Evolutionary conservation across 2,888 invertebrate genomes (phyloP).

Genomic region (Cryptosula pallasiana): DNA sequence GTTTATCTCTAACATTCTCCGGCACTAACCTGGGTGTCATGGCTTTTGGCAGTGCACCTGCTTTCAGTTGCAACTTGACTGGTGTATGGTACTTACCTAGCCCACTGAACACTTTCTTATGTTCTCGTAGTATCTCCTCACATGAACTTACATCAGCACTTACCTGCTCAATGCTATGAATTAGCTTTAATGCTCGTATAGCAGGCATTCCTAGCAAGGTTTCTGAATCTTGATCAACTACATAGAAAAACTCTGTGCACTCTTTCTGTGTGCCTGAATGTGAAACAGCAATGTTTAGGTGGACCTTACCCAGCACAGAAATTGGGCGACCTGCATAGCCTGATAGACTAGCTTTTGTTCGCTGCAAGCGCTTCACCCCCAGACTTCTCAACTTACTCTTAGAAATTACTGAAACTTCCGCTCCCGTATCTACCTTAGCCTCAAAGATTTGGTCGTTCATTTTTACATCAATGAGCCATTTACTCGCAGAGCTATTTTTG

Average conservation of each 20-base stretch:
- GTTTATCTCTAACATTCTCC: neutral
- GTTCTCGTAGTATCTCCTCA: neutral
- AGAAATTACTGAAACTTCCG: neutral
- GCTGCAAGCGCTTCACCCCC: neutral
- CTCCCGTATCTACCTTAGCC: neutral
- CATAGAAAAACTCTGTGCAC: neutral
- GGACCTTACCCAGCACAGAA: neutral
- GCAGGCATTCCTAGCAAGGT: neutral
- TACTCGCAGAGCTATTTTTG: neutral
- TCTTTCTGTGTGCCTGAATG: neutral
- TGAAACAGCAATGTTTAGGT: neutral
- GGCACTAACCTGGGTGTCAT: neutral
- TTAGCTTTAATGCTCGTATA: neutral
- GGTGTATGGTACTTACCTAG: neutral
- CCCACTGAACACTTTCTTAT: neutral
- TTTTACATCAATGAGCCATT: neutral
- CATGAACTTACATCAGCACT: neutral
- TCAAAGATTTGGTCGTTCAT: neutral
- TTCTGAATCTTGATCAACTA: neutral
- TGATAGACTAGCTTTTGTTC: neutral
- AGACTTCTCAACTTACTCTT: neutral
- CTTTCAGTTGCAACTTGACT: neutral
- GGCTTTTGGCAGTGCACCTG: neutral
- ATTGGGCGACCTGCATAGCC: neutral
- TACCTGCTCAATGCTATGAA: neutral